Base-by-base conservation (phyloP, 2,888 invertebrate genomes). In the Folsomia manolachei region DNA sequence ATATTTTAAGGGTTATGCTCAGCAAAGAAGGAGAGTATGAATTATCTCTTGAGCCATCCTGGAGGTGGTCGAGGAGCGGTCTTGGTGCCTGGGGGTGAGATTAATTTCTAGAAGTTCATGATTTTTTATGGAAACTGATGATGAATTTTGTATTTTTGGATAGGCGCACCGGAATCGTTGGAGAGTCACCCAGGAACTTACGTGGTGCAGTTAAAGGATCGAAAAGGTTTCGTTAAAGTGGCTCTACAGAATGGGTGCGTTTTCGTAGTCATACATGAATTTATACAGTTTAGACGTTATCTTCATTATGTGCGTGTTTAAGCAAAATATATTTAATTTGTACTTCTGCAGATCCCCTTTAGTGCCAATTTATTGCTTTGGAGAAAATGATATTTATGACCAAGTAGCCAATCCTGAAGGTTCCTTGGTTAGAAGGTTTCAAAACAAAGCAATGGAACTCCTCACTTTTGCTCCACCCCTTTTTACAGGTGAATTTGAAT, bases 361-460 rank as follows among this genome's bases (percentile, higher is more conserved):
- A 71, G 95, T 97, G 0, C 96, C 97, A 0, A 91, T 93, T 0
- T 90, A 94, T 82, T 91, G 92, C 0, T 97, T 96, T 83, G 95
- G 95, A 0, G 96, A 97, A 84, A 91, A 91, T 0, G 93, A 95
- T 81, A 84, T 94, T 7, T 95, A 90, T 83, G 88, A 90, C 77
- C 94, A 95, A 78, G 83, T 91, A 0, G 83, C 86, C 11, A 91
- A 91, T 83, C 90, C 91, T 0, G 88, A 90, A 66, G 90, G 91
- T 39, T 90, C 93, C 0, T 81, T 85, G 1, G 80, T 93, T 4
- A 85, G 91, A n/a, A 86, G 84, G 18, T 81, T 90, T 56, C 95
- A 96, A 83, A 88, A 91, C 74, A 85, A 83, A 63, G 83, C 94
- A 0, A 89, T 90, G 69, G 86, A 87, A 77, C 68, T 86, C 2